Evolutionary conservation across 2,113 vertebrate genomes (phyloP).

Genomic region (Halcyon malimbica): DNA sequence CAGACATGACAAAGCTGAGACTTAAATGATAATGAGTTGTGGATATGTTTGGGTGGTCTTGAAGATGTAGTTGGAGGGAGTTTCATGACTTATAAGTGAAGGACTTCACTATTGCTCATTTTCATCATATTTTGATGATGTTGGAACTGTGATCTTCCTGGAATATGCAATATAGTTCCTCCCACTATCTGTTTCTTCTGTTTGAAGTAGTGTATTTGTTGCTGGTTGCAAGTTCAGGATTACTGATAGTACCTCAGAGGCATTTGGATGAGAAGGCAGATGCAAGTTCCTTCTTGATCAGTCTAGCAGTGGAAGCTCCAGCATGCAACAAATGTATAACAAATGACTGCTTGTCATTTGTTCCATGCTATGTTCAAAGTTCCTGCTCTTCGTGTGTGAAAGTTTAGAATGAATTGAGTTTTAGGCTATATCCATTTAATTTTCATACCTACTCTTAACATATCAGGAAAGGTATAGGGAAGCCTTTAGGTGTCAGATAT

Average conservation of each 20-base stretch:
- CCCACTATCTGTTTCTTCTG: background rate
- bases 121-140: background rate
- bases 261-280: slow-evolving; percentile 54
- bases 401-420: background rate
- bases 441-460: background rate
- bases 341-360: background rate
- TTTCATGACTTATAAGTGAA: background rate
- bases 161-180: background rate
- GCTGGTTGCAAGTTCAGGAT: background rate
- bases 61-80: background rate
- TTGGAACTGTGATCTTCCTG: background rate
- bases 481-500: background rate
- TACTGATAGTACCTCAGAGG: slow-evolving; percentile 26
- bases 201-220: background rate
- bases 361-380: background rate
- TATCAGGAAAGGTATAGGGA: background rate
- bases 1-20: background rate
- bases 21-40: background rate
- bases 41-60: background rate
- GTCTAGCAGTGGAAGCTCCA: slow-evolving; percentile 3
- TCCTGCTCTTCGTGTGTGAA: background rate
- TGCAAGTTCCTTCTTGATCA: slow-evolving; percentile 48
- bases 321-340: background rate
- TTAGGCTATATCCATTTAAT: background rate
- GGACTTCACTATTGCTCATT: background rate